A percentile compares a stretch with the other conserved stretches of the same genome.
Evolutionary conservation across 2,888 invertebrate genomes (phyloP).

Genomic region (Caenorhabditis virilis): DNA sequence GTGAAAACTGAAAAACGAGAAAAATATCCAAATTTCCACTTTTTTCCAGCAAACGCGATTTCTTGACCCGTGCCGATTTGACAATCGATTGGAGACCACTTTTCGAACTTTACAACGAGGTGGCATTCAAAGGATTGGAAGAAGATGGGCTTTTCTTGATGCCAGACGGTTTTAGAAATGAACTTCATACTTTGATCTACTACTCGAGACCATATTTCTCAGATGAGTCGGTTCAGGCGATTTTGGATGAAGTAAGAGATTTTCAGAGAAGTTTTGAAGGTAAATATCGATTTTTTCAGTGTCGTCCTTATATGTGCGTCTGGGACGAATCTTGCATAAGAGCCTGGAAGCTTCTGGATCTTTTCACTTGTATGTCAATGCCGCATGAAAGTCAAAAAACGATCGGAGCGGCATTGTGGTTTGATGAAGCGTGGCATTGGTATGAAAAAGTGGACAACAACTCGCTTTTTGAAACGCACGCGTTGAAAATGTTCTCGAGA

Average conservation of each 20-base stretch:
- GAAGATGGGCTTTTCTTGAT: slow-evolving; percentile 66
- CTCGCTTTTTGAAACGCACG: slow-evolving; percentile 70
- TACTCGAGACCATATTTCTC: slow-evolving; percentile 75
- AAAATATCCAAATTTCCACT: too few relatives aligned
- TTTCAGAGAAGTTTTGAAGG: background rate
- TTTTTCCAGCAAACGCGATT: slow-evolving; percentile 77
- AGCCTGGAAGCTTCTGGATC: slow-evolving; percentile 76
- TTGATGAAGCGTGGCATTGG: slow-evolving; percentile 71
- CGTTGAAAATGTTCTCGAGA: slow-evolving; percentile 77
- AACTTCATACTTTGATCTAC: slow-evolving; percentile 60
- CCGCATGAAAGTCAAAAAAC: slow-evolving; percentile 22
- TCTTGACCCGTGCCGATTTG: slow-evolving; percentile 81
- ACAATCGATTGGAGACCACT: slow-evolving; percentile 85
- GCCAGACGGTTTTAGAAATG: slow-evolving; percentile 69
- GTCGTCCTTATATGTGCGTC: slow-evolving; percentile 81
- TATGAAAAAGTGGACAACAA: slow-evolving; percentile 70
- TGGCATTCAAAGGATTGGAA: slow-evolving; percentile 58
- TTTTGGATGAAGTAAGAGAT: slow-evolving; percentile 77
- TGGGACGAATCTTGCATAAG: slow-evolving; percentile 73
- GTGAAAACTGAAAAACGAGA: too few relatives aligned
- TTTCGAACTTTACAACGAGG: slow-evolving; percentile 74
- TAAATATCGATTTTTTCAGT: slow-evolving; percentile 56
- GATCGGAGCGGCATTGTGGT: slow-evolving; percentile 72
- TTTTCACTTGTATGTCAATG: slow-evolving; percentile 77
- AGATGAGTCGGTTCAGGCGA: slow-evolving; percentile 80